Evolutionary conservation across 2,888 invertebrate genomes (phyloP).

Genomic region (Coelinius sp.): DNA sequence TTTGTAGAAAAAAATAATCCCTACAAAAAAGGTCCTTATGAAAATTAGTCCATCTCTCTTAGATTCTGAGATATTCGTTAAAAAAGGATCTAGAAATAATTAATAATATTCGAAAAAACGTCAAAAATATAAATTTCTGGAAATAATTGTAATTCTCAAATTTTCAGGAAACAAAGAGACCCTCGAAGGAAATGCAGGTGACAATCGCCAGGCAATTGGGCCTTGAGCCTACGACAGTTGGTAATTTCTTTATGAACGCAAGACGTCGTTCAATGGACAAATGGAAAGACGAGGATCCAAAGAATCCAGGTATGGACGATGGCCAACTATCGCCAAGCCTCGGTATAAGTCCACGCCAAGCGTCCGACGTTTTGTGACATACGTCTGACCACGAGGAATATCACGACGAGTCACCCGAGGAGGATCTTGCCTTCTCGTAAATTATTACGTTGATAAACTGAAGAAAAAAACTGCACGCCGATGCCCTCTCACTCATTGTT

Average conservation of each 20-base stretch:
- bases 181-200: conserved; percentile 99
- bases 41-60: no score
- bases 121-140: no score
- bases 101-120: no score
- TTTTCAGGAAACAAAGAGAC: conserved; percentile 96
- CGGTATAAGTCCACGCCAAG: conserved; percentile 68
- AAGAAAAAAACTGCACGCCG: conserved; percentile 1
- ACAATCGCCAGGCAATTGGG: conserved; percentile 98
- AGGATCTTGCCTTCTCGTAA: conserved; percentile 69
- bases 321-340: conserved; percentile 69
- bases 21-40: no score
- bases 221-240: conserved; percentile 96
- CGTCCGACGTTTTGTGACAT: conserved; percentile 70
- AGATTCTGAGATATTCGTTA: no score
- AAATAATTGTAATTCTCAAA: conserved; percentile 2
- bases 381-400: conserved; percentile 71
- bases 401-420: conserved; percentile 69
- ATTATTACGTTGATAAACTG: conserved; percentile 45
- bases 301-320: conserved; percentile 71
- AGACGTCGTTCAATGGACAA: conserved; percentile 97
- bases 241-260: conserved; percentile 99
- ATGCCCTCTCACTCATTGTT: conserved; percentile 22
- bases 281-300: conserved; percentile 95
- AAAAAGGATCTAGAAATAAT: no score
- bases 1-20: no score